Evolutionary conservation across 2,888 invertebrate genomes (phyloP).

Genomic region (Bembecia ichneumoniformis): DNA sequence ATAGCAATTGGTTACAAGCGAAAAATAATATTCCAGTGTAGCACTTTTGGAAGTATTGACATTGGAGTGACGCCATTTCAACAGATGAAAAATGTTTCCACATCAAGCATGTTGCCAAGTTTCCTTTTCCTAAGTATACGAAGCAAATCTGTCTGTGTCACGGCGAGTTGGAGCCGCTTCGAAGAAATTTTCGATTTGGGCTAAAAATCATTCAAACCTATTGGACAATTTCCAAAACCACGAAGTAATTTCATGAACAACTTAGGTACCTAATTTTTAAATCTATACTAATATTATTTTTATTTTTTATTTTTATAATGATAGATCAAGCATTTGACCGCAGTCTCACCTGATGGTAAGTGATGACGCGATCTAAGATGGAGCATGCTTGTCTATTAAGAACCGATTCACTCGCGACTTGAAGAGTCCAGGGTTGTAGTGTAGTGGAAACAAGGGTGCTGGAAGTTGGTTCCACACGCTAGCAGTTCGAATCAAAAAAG

Average conservation of each 20-base stretch:
- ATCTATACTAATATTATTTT: too few relatives aligned
- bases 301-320: too few relatives aligned
- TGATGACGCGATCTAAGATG: too few relatives aligned
- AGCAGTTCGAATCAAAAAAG: too few relatives aligned
- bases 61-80: constrained; percentile 25
- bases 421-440: too few relatives aligned
- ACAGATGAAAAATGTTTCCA: constrained; percentile 29
- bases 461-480: too few relatives aligned
- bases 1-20: constrained; percentile 6
- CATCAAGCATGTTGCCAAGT: constrained; percentile 35
- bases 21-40: constrained; percentile 10
- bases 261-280: too few relatives aligned
- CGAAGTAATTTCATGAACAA: not conserved
- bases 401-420: too few relatives aligned
- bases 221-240: not conserved
- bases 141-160: constrained; percentile 34
- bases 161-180: constrained; percentile 37
- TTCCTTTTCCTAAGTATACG: constrained; percentile 17
- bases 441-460: too few relatives aligned
- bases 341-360: too few relatives aligned
- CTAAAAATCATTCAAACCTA: not conserved
- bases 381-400: too few relatives aligned
- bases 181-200: constrained; percentile 20
- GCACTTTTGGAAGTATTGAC: constrained; percentile 16
- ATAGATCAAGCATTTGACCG: too few relatives aligned